Conservation (phyloP, 2,113 vertebrate species). For the Marmota monax region DNA sequence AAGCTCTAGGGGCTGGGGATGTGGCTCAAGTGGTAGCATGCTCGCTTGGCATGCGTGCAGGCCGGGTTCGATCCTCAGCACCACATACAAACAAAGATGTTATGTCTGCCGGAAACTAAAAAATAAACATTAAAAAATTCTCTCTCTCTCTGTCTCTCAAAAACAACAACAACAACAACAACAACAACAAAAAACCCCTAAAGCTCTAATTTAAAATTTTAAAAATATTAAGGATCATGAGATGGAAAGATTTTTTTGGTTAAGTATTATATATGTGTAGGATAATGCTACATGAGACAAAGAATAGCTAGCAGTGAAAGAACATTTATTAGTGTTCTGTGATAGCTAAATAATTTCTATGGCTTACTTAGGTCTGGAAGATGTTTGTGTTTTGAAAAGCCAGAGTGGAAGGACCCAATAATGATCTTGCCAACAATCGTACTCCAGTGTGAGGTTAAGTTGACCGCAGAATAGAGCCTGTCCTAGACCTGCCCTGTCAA, state of each 20-base stretch:
- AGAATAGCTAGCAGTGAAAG: neutral
- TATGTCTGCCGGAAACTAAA: too few species aligned
- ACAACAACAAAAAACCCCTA: too few species aligned
- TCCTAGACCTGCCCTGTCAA: neutral
- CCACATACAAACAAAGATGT: too few species aligned
- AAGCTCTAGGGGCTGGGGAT: neutral
- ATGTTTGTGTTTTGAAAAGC: neutral
- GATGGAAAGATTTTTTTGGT: neutral
- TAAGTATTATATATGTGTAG: neutral
- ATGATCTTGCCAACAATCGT: neutral
- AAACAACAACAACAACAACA: too few species aligned
- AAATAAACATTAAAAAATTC: too few species aligned
- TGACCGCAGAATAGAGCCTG: neutral
- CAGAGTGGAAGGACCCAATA: neutral
- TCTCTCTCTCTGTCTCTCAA: too few species aligned
- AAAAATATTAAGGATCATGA: neutral
- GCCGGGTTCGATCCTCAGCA: too few species aligned
- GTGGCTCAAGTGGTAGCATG: accelerated
- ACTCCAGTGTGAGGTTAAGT: neutral
- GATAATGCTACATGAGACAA: neutral
- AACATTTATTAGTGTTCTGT: neutral
- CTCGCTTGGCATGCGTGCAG: too few species aligned
- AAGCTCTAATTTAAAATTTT: neutral
- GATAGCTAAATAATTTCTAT: neutral
- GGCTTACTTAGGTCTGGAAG: neutral